Conservation (phyloP, 2,888 invertebrate species). For the Helicoverpa assulta region DNA sequence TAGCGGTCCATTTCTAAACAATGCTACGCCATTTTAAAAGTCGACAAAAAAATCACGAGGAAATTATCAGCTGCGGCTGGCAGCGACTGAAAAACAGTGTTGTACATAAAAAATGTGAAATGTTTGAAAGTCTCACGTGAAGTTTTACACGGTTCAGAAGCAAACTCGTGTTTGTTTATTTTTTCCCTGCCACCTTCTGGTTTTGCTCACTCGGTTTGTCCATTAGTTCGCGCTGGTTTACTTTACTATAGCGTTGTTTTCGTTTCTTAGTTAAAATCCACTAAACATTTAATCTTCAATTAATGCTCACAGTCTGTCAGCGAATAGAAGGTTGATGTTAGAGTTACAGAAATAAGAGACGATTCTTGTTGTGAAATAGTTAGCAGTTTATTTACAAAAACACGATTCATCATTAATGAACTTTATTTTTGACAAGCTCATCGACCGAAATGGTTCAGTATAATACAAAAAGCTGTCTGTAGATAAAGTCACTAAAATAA, state of each 20-base stretch:
- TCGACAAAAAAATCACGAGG: slow-evolving; percentile 10
- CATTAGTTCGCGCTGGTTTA: slow-evolving; percentile 86
- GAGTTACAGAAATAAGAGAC: slow-evolving; percentile 7
- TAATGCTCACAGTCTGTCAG: slow-evolving; percentile 50
- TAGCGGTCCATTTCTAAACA: slow-evolving; percentile 39
- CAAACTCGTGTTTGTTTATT: slow-evolving; percentile 70
- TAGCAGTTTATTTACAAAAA: slow-evolving; percentile 13
- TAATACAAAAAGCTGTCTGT: too few relatives aligned
- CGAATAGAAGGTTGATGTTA: slow-evolving; percentile 20
- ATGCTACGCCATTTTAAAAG: slow-evolving; percentile 23
- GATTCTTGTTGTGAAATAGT: slow-evolving; percentile 10
- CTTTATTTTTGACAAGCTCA: too few relatives aligned
- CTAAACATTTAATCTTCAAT: slow-evolving; percentile 62
- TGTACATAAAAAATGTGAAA: slow-evolving; percentile 59
- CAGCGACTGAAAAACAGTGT: slow-evolving; percentile 19
- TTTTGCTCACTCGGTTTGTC: slow-evolving; percentile 88
- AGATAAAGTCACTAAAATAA: too few relatives aligned
- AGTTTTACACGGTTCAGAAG: slow-evolving; percentile 59
- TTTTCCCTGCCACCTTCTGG: slow-evolving; percentile 83
- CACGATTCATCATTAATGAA: too few relatives aligned
- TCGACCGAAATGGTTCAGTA: too few relatives aligned
- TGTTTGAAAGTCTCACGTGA: slow-evolving; percentile 68
- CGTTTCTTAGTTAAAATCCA: slow-evolving; percentile 62
- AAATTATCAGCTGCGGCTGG: slow-evolving; percentile 28
- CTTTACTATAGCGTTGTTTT: slow-evolving; percentile 77